Conservation (phyloP, 2,888 invertebrate species). For the Calameuta filiformis region DNA sequence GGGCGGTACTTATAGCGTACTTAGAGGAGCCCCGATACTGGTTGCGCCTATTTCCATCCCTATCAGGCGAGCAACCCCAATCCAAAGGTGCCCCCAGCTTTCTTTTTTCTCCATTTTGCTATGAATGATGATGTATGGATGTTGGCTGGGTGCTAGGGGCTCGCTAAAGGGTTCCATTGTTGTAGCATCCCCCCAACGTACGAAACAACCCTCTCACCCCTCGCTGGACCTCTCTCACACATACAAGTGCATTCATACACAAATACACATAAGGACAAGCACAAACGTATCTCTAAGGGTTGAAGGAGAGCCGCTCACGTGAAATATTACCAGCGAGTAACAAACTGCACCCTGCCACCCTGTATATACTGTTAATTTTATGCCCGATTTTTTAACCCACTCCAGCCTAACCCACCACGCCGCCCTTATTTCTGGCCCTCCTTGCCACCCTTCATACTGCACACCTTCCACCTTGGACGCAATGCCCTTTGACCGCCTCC, state of each 20-base stretch:
- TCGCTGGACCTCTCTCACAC: conserved; percentile 33
- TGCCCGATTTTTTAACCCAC: conserved; percentile 54
- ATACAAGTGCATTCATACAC: background rate
- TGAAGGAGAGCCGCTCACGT: conserved; percentile 30
- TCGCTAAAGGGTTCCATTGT: conserved; percentile 66
- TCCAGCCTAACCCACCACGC: conserved; percentile 30
- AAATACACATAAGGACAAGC: background rate
- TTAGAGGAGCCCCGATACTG: conserved; percentile 29
- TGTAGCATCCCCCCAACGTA: conserved; percentile 45
- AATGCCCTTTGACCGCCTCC: background rate
- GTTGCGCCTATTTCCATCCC: background rate
- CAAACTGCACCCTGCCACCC: conserved; percentile 50
- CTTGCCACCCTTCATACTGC: background rate
- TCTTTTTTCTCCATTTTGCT: conserved; percentile 36
- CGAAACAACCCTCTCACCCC: conserved; percentile 49
- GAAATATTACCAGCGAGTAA: conserved; percentile 60
- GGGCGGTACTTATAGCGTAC: conserved; percentile 32
- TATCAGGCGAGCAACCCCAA: background rate
- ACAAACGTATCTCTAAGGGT: conserved; percentile 12
- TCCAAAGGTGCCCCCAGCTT: conserved; percentile 54
- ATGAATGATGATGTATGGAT: conserved; percentile 67
- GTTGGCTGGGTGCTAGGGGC: conserved; percentile 63
- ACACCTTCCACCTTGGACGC: conserved; percentile 3
- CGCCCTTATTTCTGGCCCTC: conserved; percentile 15
- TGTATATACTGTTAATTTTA: conserved; percentile 62